Conservation (phyloP, 2,888 invertebrate species). For the Conus canariensis region DNA sequence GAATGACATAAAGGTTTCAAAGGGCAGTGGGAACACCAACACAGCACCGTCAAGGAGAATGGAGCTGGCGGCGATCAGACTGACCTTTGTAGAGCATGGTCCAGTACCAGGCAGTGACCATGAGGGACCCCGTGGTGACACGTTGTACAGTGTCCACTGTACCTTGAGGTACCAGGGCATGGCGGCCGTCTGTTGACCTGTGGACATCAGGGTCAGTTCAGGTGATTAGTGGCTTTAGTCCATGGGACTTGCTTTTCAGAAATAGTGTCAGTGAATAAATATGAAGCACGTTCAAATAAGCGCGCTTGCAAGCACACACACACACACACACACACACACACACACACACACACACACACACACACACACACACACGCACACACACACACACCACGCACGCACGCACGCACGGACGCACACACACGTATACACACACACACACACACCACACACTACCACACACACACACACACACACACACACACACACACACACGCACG, state of each 20-base stretch:
- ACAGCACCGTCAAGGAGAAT: too few relatives aligned
- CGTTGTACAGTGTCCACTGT: constrained; percentile 48
- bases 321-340: neutral
- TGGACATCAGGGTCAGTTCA: neutral
- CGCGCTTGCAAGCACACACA: neutral
- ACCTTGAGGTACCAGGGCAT: constrained; percentile 50
- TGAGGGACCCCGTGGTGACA: constrained; percentile 43
- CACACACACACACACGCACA: too few relatives aligned
- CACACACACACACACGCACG: neutral
- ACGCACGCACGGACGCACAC: too few relatives aligned
- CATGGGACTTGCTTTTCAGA: too few relatives aligned
- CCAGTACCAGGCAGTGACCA: constrained; percentile 51
- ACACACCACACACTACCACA: neutral
- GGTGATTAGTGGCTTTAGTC: too few relatives aligned
- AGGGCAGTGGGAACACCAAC: too few relatives aligned
- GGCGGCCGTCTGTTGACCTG: neutral
- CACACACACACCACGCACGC: too few relatives aligned
- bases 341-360: neutral
- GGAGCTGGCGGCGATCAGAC: too few relatives aligned
- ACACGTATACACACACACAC: too few relatives aligned
- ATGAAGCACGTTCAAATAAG: too few relatives aligned
- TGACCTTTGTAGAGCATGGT: constrained; percentile 44
- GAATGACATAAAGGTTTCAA: too few relatives aligned
- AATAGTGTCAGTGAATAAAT: too few relatives aligned
- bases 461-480: neutral